Evolutionary conservation across 1,140 invertebrate genomes (phyloP).

Genomic region (Bradysia coprophila): DNA sequence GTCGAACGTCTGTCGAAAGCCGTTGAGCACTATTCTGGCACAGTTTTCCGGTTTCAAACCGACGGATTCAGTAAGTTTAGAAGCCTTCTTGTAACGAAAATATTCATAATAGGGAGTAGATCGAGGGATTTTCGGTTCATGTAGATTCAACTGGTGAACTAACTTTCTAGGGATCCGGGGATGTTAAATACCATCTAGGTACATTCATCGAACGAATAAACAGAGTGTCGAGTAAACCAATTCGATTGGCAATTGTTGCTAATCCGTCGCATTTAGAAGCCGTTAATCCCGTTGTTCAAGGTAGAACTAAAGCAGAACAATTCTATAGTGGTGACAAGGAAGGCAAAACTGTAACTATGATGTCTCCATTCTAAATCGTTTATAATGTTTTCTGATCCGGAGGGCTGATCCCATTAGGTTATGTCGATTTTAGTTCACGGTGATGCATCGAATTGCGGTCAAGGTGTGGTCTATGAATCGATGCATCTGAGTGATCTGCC

Average conservation of each 20-base stretch:
- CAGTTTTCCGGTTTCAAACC: constrained; percentile 69
- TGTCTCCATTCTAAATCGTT: too few relatives aligned
- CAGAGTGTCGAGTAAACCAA: constrained; percentile 56
- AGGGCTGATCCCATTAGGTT: too few relatives aligned
- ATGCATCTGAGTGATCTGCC: constrained; percentile 71
- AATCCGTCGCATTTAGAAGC: constrained; percentile 87
- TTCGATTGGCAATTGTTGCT: constrained; percentile 65
- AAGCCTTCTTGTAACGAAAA: too few relatives aligned
- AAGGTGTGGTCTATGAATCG: constrained; percentile 76
- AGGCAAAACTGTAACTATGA: too few relatives aligned
- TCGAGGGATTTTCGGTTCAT: background rate
- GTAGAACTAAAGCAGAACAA: constrained; percentile 72
- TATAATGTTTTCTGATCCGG: too few relatives aligned
- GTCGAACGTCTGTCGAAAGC: constrained; percentile 77
- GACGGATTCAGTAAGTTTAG: constrained; percentile 34
- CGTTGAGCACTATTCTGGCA: constrained; percentile 64
- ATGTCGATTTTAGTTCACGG: constrained; percentile 69
- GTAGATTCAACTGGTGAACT: background rate
- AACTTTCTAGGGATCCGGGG: constrained; percentile 56
- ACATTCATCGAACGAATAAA: constrained; percentile 65
- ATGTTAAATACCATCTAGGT: constrained; percentile 90
- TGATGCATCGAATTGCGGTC: constrained; percentile 76
- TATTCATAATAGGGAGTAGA: too few relatives aligned
- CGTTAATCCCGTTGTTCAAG: constrained; percentile 65
- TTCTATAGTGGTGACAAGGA: constrained; percentile 57